A percentile compares a stretch with the other conserved stretches of the same genome.
Evolutionary conservation across 2,797 vertebrate species (phyloP).

Genomic region (Xenops minutus): DNA sequence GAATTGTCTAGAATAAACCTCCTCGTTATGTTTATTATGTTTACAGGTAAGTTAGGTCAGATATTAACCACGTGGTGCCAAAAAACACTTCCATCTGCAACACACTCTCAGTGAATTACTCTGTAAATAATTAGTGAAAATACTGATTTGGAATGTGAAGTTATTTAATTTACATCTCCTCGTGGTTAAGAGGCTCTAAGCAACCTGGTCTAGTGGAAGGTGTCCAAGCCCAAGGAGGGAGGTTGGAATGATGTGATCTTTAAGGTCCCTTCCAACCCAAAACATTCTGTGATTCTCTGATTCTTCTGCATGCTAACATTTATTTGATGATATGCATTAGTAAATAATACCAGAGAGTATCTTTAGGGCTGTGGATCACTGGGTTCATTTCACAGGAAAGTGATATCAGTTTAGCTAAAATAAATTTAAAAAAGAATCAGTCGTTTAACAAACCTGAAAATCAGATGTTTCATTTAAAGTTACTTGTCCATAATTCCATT

Average conservation of each 20-base stretch:
- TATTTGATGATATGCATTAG: background rate
- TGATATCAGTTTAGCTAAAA: background rate
- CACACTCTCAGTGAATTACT: background rate
- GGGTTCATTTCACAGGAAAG: background rate
- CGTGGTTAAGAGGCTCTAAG: background rate
- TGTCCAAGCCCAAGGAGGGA: background rate
- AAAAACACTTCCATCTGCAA: background rate
- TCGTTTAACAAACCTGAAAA: constrained; percentile 73
- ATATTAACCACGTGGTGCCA: background rate
- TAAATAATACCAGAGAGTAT: background rate
- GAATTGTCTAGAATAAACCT: background rate
- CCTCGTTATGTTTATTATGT: background rate
- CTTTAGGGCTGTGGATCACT: background rate
- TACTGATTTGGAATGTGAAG: background rate
- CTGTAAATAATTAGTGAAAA: background rate
- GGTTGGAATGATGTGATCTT: background rate
- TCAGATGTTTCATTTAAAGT: constrained; percentile 79
- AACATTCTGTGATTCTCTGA: background rate
- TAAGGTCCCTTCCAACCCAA: background rate
- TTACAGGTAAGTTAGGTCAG: background rate
- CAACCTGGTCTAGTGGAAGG: background rate
- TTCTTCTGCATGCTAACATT: background rate
- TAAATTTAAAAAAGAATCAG: background rate
- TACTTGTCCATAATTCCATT: constrained; percentile 89
- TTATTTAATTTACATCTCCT: background rate